Base-by-base conservation (phyloP, 2,113 vertebrate genomes). In the Notothenia coriiceps region DNA sequence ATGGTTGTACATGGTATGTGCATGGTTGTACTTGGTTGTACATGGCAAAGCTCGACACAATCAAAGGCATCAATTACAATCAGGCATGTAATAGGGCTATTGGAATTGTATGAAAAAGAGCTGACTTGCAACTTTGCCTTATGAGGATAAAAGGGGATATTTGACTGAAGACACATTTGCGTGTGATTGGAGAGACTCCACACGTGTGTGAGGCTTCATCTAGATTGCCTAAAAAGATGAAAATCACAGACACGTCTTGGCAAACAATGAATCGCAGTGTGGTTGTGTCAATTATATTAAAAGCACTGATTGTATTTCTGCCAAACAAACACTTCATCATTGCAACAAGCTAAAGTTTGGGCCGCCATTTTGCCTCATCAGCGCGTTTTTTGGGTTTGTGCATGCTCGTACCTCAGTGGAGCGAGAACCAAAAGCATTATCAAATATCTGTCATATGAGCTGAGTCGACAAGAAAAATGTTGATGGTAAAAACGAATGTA, bases 11-110 rank as follows among this genome's bases (percentile, higher is more conserved):
- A n/a, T n/a, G n/a, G n/a, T n/a, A n/a, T n/a, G n/a, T n/a, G n/a
- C n/a, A n/a, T n/a, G n/a, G n/a, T n/a, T n/a, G n/a, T 6, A 13
- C 57, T 17, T 10, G 54, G 63, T 57, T 43, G 73, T 33, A 64
- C 40, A 86, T 61, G 62, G 79, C 62, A 66, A 70, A 47, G 54
- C 75, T 25, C 43, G 84, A 86, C 55, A 70, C 65, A 78, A 83
- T 82, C 70, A 82, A 80, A 84, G 68, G 76, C 55, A 83, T 77
- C 54, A 77, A 85, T 86, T 80, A 85, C 81, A 83, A 70, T 82
- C 83, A 84, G 78, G 61, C 85, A 13, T 10, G 63, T 74, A 78
- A 80, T 74, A 35, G 65, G 20, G 13, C 70, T 62, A 67, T 85
- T 57, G 47, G 74, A 40, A 46, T n/a, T 47, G 56, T 80, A 76